These are phyloP conservation scores for Psammodynastes pulverulentus DNA, from an alignment of 2,113 vertebrate species.

Conservation along the genomic window DNA sequence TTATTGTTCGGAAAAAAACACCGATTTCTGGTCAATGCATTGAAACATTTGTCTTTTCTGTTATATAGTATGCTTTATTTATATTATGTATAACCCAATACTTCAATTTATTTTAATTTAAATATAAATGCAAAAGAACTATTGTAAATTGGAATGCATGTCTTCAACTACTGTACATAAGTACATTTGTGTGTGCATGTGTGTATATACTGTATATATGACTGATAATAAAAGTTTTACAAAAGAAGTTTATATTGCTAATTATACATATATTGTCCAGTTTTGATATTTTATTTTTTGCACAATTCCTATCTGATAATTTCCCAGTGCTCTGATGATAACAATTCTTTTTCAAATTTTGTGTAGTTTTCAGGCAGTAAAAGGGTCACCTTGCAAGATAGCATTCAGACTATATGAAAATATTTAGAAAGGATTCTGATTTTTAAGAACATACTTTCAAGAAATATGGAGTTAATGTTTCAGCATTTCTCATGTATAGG, in stretches of 20 bases:
- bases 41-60: constrained; percentile 15
- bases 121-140: constrained; percentile 28
- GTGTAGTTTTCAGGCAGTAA: constrained; percentile 12
- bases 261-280: constrained; percentile 46
- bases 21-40: constrained; percentile 10
- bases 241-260: constrained; percentile 52
- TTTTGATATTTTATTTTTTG: constrained; percentile 45
- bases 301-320: constrained; percentile 13
- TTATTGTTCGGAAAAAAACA: constrained; percentile 23
- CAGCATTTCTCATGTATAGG: constrained; percentile 1
- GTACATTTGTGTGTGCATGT: constrained; percentile 24
- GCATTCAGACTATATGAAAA: constrained; percentile 30
- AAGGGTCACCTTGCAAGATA: constrained; percentile 16
- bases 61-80: not conserved
- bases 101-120: constrained; percentile 27
- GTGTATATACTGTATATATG: constrained; percentile 41
- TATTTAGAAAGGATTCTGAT: constrained; percentile 23
- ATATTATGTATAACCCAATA: constrained; percentile 32
- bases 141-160: constrained; percentile 48
- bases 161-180: constrained; percentile 40
- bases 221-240: constrained; percentile 56
- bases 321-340: constrained; percentile 2
- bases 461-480: constrained; percentile 12
- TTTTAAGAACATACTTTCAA: constrained; percentile 17
- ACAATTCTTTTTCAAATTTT: constrained; percentile 13